Evolutionary conservation across 1,140 invertebrate genomes (phyloP).

Genomic region (Tetramorium alpestre): DNA sequence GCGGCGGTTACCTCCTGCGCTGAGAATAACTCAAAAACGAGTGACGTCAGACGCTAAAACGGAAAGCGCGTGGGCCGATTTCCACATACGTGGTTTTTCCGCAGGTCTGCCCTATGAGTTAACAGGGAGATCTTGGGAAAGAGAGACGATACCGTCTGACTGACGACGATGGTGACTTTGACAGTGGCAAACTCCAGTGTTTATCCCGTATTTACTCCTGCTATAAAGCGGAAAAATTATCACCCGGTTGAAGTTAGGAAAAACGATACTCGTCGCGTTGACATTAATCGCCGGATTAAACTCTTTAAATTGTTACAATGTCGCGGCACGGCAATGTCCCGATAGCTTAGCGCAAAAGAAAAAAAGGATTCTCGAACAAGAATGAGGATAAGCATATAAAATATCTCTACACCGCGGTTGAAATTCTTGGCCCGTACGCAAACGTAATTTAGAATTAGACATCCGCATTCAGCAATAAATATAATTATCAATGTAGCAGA

Average conservation of each 20-base stretch:
- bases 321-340: neutral
- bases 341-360: neutral
- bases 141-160: neutral
- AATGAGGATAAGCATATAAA: constrained; percentile 10
- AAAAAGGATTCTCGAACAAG: neutral
- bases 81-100: constrained; percentile 60
- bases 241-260: constrained; percentile 10
- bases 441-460: constrained; percentile 10
- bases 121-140: neutral
- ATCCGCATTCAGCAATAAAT: neutral
- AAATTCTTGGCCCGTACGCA: neutral
- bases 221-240: constrained; percentile 21
- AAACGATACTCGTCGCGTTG: constrained; percentile 44
- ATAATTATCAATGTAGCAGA: neutral
- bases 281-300: constrained; percentile 47
- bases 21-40: constrained; percentile 55
- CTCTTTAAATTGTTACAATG: constrained; percentile 16
- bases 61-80: constrained; percentile 56
- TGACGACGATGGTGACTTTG: constrained; percentile 19
- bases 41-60: constrained; percentile 49
- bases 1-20: neutral
- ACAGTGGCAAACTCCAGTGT: constrained; percentile 9
- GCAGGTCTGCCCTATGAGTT: constrained; percentile 34
- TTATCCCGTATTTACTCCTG: constrained; percentile 14
- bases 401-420: neutral